Evolutionary conservation across 1,140 invertebrate genomes (phyloP), one percentile per base, ranked within the genome.

Genomic region (Paralvinella palmiformis): DNA sequence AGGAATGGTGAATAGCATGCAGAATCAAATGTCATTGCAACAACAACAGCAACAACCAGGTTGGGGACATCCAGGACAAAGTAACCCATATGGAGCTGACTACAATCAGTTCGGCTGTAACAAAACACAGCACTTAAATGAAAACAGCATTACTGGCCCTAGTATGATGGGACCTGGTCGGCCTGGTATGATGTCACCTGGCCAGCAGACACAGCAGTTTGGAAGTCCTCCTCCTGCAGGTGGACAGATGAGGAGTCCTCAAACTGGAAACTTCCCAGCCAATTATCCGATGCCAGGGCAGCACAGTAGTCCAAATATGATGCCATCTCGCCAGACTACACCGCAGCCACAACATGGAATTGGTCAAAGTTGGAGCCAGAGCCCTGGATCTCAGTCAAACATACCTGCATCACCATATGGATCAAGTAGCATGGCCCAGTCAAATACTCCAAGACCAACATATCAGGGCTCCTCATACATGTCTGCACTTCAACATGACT

Each of bases 31-130:
- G 68, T 52, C 41, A n/a, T 29, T 22, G 55, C 69, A 71, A 32
- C 62, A 62, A 59, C 52, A 63, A 59, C 69, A 59, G 36, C 66
- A 67, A 32, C 67, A 75, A 58, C 69, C 71, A 24, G 50, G 35
- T 31, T 66, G 44, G 48, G 56, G 65, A 48, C 50, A 52, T n/a
- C 57, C 53, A 31, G n/a, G 31, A 59, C 63, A 67, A 57, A 44
- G 50, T 2, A 70, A 69, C 59, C 68, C 69, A 45, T 65, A 61
- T 15, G 69, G 71, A 29, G 65, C 66, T 64, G 69, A 71, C 33
- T 72, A 70, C 66, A 60, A 62, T 61, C 55, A 13, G 55, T n/a
- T n/a, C n/a, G n/a, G n/a, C n/a, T n/a, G n/a, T n/a, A n/a, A n/a
- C n/a, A n/a, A n/a, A n/a, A n/a, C n/a, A n/a, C n/a, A n/a, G n/a